phyloP scores from a whole-genome alignment of 2,888 invertebrate genomes.

The Acanthosepion esculentum region DNA sequence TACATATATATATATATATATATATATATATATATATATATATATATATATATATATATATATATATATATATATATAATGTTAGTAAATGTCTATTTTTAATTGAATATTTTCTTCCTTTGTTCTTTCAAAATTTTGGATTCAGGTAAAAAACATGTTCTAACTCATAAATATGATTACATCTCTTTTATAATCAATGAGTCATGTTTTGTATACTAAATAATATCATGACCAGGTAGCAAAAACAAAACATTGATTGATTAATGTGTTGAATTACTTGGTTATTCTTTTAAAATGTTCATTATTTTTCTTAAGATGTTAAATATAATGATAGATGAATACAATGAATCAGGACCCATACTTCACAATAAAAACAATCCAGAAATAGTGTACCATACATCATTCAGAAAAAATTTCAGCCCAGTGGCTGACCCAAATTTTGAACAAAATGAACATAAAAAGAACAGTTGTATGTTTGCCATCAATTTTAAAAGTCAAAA shows the following conservation, averaged over 20 bases:
- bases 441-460: background rate
- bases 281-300: background rate
- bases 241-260: conserved; percentile 7
- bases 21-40: background rate
- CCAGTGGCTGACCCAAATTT: background rate
- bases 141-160: background rate
- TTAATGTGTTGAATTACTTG: background rate
- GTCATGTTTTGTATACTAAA: background rate
- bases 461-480: background rate
- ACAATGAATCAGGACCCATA: conserved; percentile 6
- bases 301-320: background rate
- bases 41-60: background rate
- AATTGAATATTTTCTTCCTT: background rate
- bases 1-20: background rate
- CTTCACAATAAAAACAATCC: background rate
- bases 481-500: background rate
- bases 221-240: background rate
- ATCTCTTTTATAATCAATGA: background rate
- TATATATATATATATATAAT: background rate
- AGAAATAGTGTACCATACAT: background rate
- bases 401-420: conserved; percentile 38
- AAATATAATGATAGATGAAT: conserved; percentile 18
- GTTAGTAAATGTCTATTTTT: background rate
- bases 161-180: background rate
- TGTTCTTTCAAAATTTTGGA: background rate